Base-by-base conservation (phyloP, 1,140 invertebrate species). In the Eupeodes corollae region DNA sequence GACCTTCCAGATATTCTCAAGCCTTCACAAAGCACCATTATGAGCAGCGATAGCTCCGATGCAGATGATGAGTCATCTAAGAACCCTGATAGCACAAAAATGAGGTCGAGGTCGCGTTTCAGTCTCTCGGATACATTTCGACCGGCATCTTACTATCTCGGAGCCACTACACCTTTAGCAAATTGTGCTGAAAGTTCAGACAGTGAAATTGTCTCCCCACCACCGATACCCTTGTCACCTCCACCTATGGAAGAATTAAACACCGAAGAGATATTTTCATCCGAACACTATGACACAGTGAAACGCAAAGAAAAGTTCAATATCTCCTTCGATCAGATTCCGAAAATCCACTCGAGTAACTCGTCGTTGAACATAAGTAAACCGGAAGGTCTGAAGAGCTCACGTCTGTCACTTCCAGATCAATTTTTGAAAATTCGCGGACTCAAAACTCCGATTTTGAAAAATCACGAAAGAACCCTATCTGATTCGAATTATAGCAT, bases 81-180 rank as follows among this genome's bases (percentile, higher is more conserved):
- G 63, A 84, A 90, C 56, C 61, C 83, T 35, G 80, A 84, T 53
- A 78, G 78, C 0, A 73, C 82, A 26, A 77, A 82, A 46, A 71
- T 79, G 15, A 79, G 80, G 6, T 71, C 75, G 14, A 79, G 84
- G 53, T 78, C 80, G 1, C 69, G 87, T 50, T 88, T 91, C 57
- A 90, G 86, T 63, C 69, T 90, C 15, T 90, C 86, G 0, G 88
- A 90, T 59, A 88, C 83, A 1, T 91, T 90, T 55, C 71, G 87
- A 53, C 88, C 88, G 1, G 87, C 87, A 1, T 90, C 87, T 0
- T 90, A 90, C 58, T 91, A 90, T 58, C 59, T 90, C 35, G 81
- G 84, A 26, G 74, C 73, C 0, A 56, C 57, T 9, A 66, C 59
- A 14, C 66, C 71, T 38, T 71, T 78, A 21, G 71, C 79, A 5